Evolutionary conservation across 2,888 invertebrate species (phyloP), one percentile per base, ranked within the genome.

Genomic region (Parascotia fuliginaria): DNA sequence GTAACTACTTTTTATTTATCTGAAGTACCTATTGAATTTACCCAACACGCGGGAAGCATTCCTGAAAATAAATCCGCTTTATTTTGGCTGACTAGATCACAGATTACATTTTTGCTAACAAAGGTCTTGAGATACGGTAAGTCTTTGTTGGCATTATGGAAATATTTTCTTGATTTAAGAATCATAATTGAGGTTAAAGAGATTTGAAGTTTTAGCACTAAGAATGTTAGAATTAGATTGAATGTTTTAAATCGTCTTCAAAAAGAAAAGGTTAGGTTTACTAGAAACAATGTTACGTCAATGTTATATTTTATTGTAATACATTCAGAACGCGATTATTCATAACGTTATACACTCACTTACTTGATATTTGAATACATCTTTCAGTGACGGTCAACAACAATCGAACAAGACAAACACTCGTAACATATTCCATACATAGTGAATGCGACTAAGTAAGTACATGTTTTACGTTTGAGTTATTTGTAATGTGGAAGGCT

Each of bases 1-100:
- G 60, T 42, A 65, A 60, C 52, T 43, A 55, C 62, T 65, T 62
- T 65, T 67, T 60, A 57, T 67, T 56, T 62, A 62, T 59, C 47
- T 60, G 40, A 58, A 65, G 62, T 32, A 62, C 40, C 53, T 65
- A 60, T 67, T 65, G 55, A 67, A 62, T 62, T 62, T 56, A 42
- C 31, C 41, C 45, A 40, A 53, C 37, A 59, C 42, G 43, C 41
- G 54, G 46, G 48, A 42, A 45, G 49, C 53, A 22, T 59, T 62
- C 6, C 7, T 48, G 36, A 28, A 45, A 52, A 55, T 60, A 29
- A 32, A 15, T 39, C 27, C 47, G n/a, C 11, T 58, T 58, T 52
- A 36, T 55, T 58, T 44, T 55, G 38, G 37, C 46, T 51, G 46
- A 49, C 51, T 13, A 4, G n/a, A 29, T 29, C n/a, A 12, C 11